Percentiles rank a stretch among this genome's conserved stretches.
Evolutionary conservation across 2,797 vertebrate genomes (phyloP).

Genomic region (Helicolenus hilgendorfi): DNA sequence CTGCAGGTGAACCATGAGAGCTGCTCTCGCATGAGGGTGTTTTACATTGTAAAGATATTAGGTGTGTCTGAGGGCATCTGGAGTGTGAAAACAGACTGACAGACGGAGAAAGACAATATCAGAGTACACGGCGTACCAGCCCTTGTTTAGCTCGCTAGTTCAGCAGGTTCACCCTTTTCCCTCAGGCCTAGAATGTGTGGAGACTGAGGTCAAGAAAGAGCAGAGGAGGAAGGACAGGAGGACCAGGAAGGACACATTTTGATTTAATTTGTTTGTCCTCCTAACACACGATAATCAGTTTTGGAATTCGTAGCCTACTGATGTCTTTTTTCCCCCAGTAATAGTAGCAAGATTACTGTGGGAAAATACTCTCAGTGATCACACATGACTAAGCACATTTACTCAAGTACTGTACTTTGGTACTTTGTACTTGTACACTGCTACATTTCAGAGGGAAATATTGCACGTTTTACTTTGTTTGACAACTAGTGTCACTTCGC

Average conservation of each 20-base stretch:
- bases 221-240: neutral
- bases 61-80: constrained; percentile 75
- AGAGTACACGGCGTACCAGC: constrained; percentile 57
- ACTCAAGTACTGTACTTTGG: neutral
- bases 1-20: constrained; percentile 70
- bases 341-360: neutral
- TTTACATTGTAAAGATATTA: constrained; percentile 35
- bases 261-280: neutral
- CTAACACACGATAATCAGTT: neutral
- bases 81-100: constrained; percentile 71
- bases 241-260: neutral
- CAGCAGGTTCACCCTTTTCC: constrained; percentile 63
- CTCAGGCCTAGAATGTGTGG: constrained; percentile 29
- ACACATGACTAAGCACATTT: neutral
- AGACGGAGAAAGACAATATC: constrained; percentile 36
- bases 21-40: constrained; percentile 41
- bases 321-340: neutral
- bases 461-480: neutral
- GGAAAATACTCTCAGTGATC: neutral
- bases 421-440: neutral
- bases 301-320: neutral
- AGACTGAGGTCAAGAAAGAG: constrained; percentile 44
- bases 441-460: neutral
- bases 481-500: neutral
- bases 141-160: constrained; percentile 39